phyloP scores from a whole-genome alignment of 2,888 invertebrate genomes.

The Calameuta idolon region DNA sequence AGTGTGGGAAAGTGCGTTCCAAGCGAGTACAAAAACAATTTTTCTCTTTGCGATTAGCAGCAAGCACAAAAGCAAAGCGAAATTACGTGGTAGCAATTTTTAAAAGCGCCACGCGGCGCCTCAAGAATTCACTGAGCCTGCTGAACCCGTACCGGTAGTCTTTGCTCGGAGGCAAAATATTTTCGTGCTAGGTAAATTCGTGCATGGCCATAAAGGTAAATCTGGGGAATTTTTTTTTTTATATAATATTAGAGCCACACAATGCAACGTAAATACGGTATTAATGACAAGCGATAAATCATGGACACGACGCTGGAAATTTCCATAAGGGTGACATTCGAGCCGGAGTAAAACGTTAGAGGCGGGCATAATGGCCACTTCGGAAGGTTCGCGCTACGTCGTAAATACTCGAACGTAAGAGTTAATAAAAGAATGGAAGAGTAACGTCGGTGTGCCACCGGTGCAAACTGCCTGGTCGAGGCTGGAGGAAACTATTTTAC shows the following conservation, averaged over 20 bases:
- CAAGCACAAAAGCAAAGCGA: no score
- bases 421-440: neutral
- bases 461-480: neutral
- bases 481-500: neutral
- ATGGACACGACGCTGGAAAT: neutral
- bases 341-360: neutral
- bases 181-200: constrained; percentile 2
- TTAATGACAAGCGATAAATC: neutral
- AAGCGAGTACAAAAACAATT: no score
- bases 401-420: neutral
- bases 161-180: no score
- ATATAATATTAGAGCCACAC: neutral
- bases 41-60: no score
- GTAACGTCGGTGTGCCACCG: neutral
- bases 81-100: neutral
- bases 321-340: neutral
- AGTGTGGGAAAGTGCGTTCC: no score
- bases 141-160: no score
- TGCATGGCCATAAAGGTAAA: neutral
- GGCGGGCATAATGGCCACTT: neutral
- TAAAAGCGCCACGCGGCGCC: neutral
- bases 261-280: neutral
- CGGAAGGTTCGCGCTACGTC: neutral
- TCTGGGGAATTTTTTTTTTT: neutral
- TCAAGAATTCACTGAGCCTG: neutral